Evolutionary conservation across 2,888 invertebrate genomes (phyloP).

Genomic region (Mechanitis messenoides): DNA sequence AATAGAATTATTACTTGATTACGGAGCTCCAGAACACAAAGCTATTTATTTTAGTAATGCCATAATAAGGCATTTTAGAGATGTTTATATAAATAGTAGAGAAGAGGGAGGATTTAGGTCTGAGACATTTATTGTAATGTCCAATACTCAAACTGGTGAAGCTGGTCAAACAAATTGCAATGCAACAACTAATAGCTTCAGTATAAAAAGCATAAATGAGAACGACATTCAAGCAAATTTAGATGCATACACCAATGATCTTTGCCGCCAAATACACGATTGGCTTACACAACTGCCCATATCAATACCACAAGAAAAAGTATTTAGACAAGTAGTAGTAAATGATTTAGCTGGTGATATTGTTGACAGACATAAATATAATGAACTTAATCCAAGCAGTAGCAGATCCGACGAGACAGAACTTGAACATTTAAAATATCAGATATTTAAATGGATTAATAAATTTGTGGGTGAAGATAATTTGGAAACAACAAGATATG

Average conservation of each 20-base stretch:
- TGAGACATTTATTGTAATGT: constrained; percentile 40
- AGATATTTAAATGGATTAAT: constrained; percentile 60
- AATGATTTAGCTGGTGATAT: constrained; percentile 55
- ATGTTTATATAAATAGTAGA: constrained; percentile 25
- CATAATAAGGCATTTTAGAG: constrained; percentile 32
- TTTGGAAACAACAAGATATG: constrained; percentile 40
- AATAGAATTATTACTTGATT: constrained; percentile 34
- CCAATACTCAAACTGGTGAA: constrained; percentile 27
- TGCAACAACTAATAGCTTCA: constrained; percentile 2
- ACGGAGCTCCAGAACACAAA: constrained; percentile 37
- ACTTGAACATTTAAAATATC: constrained; percentile 54
- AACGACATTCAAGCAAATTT: constrained; percentile 7
- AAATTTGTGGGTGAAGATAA: constrained; percentile 47
- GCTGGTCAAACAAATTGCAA: constrained; percentile 2
- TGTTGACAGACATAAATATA: constrained; percentile 52
- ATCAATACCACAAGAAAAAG: constrained; percentile 34
- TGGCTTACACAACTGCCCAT: constrained; percentile 46
- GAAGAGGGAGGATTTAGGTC: constrained; percentile 15
- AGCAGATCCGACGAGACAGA: constrained; percentile 40
- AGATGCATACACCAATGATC: constrained; percentile 28
- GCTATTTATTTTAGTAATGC: constrained; percentile 37
- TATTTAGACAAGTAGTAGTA: constrained; percentile 39
- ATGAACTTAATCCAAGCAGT: constrained; percentile 41
- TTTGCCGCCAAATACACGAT: constrained; percentile 46
- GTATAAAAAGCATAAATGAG: constrained; percentile 28